Evolutionary conservation across 2,113 vertebrate species (phyloP), one percentile per base, ranked within the genome.

Genomic region (Cyanoliseus patagonus): DNA sequence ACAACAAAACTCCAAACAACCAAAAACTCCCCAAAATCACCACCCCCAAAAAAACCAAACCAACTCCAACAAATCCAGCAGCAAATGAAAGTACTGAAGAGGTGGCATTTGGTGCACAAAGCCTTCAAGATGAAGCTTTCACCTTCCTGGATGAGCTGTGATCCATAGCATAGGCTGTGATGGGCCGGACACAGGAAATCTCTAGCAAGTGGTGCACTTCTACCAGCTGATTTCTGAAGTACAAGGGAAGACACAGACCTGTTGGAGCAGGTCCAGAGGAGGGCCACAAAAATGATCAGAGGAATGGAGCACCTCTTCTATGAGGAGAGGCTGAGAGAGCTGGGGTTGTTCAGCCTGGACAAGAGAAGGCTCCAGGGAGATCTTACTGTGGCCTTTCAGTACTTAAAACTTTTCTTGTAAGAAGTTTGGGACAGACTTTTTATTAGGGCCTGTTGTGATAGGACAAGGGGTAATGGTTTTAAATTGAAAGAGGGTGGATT

Each of bases 181-280:
- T 81, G 49, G 51, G 33, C 47, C 46, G 19, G 28, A 22, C n/a
- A 4, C 25, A 31, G 41, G 70, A 59, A 76, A n/a, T 7, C 24
- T 59, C 23, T 10, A 33, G 44, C 35, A 67, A 49, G 6, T 41
- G 16, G 17, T 62, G 28, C 6, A 0, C 27, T 72, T 4, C 66
- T 72, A n/a, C 52, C 17, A 44, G 6, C 67, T 8, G 22, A 62
- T 67, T 75, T 74, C 24, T n/a, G 28, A 18, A 20, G 24, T 14
- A 17, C 12, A 1, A 1, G 1, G 20, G 31, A 30, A 11, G 42
- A 70, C 2, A 2, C 8, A 30, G 49, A 46, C 39, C 24, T 57
- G 28, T 31, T 75, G 68, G 42, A 57, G 53, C 17, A 3, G 17
- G 8, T 75, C 33, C 41, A n/a, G 33, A 80, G 28, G 28, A 74